These are phyloP conservation scores for Neosilurus mollespiculum DNA, from an alignment of 2,797 vertebrate species.

Conservation along the genomic window DNA sequence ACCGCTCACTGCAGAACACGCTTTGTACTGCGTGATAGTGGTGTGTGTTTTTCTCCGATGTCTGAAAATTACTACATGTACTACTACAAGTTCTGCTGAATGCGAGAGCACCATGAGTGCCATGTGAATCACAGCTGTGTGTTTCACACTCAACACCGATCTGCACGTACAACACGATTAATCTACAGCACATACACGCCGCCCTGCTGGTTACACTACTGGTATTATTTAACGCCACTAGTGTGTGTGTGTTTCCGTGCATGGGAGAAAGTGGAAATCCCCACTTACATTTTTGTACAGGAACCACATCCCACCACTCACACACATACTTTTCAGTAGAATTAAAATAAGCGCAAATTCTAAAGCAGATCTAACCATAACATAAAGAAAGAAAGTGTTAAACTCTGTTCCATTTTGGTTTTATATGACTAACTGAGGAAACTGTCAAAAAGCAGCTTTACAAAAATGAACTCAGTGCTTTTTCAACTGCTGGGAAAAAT, in stretches of 20 bases:
- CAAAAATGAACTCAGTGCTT: background rate
- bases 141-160: background rate
- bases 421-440: background rate
- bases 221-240: background rate
- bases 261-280: constrained; percentile 9
- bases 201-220: background rate
- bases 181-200: background rate
- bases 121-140: background rate
- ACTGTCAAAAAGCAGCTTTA: background rate
- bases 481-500: background rate
- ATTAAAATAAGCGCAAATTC: background rate
- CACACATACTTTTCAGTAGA: background rate
- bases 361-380: background rate
- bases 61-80: background rate
- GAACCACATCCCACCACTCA: background rate
- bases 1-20: background rate
- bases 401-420: background rate
- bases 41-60: background rate
- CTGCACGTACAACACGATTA: background rate
- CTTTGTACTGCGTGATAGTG: background rate
- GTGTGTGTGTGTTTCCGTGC: background rate
- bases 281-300: background rate
- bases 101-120: background rate
- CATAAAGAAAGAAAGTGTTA: background rate
- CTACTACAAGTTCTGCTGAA: background rate